A percentile compares a stretch with the other conserved stretches of the same genome.
Evolutionary conservation across 2,113 vertebrate genomes (phyloP).

Genomic region (Tragulus kanchil): DNA sequence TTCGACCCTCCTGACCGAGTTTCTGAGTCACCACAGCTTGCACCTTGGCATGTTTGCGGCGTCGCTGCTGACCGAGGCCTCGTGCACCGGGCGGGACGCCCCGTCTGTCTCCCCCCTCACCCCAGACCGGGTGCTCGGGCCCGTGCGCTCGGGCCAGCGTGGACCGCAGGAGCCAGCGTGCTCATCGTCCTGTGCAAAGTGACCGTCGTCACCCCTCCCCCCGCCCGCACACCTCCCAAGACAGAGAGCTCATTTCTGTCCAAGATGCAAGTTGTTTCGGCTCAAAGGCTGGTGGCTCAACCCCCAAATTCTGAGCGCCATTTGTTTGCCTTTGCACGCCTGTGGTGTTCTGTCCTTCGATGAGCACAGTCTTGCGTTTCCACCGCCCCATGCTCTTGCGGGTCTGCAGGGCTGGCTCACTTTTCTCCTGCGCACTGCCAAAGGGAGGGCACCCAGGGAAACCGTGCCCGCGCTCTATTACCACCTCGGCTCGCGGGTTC

Average conservation of each 20-base stretch:
- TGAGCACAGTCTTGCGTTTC: background rate
- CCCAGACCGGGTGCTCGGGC: fast-evolving
- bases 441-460: background rate
- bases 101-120: no score
- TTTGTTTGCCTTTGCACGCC: no score
- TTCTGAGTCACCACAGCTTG: background rate
- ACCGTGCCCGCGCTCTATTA: fast-evolving
- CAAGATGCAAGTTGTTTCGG: background rate
- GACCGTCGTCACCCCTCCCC: background rate
- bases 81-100: no score
- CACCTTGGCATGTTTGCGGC: no score
- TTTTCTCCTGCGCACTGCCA: background rate
- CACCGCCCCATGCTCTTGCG: no score
- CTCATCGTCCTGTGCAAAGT: fast-evolving
- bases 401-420: background rate
- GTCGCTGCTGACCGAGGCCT: background rate
- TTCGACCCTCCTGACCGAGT: background rate
- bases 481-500: fast-evolving
- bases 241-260: background rate
- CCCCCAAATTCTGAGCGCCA: background rate
- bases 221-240: background rate
- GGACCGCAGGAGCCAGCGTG: background rate
- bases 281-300: background rate
- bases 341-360: background rate
- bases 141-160: background rate